Conservation (phyloP, 2,113 vertebrate species). For the Aplodontia rufa region DNA sequence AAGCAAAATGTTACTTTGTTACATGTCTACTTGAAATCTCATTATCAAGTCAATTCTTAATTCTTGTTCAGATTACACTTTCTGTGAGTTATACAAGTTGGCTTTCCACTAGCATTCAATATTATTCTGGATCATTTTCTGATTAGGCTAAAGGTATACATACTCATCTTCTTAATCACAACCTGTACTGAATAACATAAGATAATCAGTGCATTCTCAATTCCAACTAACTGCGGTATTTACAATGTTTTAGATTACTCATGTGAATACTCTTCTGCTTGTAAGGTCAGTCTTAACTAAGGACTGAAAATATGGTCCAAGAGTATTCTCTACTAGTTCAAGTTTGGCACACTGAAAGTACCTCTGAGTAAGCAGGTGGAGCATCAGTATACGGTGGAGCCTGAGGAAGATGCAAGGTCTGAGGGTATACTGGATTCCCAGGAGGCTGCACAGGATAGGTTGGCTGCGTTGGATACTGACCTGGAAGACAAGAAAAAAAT, state of each 20-base stretch:
- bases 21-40: neutral
- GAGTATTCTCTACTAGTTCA: neutral
- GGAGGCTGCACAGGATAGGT: constrained; percentile 90
- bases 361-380: constrained; percentile 95
- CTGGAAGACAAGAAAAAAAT: constrained; percentile 81
- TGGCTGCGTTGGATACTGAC: constrained; percentile 91
- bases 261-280: neutral
- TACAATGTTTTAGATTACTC: neutral
- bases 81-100: neutral
- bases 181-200: neutral
- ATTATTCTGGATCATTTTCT: constrained; percentile 8
- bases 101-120: neutral
- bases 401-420: constrained; percentile 92
- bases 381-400: constrained; percentile 94
- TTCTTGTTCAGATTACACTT: neutral
- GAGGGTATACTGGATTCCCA: constrained; percentile 91
- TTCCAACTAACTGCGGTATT: neutral
- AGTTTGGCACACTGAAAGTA: constrained; percentile 69
- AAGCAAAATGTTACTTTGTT: neutral
- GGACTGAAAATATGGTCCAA: neutral
- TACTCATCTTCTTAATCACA: constrained; percentile 47
- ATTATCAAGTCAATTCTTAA: neutral
- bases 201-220: neutral
- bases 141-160: neutral
- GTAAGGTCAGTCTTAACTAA: neutral